These are phyloP conservation scores for Temnothorax curvispinosus DNA, from an alignment of 1,140 invertebrate genomes.

Conservation along the genomic window DNA sequence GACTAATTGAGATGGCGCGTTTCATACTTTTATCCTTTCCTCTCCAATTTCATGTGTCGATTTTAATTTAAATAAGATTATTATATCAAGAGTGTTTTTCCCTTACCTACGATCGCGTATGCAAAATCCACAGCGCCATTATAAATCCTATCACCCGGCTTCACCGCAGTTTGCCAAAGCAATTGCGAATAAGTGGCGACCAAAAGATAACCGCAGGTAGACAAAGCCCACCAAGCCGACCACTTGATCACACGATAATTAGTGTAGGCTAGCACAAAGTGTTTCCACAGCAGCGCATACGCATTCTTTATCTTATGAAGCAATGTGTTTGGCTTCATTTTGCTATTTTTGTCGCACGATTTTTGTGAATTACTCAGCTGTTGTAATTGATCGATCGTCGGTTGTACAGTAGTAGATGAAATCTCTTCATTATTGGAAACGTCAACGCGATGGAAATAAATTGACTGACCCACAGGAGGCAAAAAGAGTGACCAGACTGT, in stretches of 20 bases:
- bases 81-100: too few species aligned
- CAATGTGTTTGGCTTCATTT: not conserved
- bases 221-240: constrained; percentile 94
- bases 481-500: constrained; percentile 91
- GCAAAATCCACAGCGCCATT: constrained; percentile 93
- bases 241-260: constrained; percentile 92
- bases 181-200: constrained; percentile 93
- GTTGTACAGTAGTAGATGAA: too few species aligned
- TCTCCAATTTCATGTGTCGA: too few species aligned
- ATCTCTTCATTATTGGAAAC: not conserved
- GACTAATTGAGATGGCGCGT: too few species aligned
- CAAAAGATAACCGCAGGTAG: constrained; percentile 93
- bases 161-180: constrained; percentile 87
- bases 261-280: constrained; percentile 91
- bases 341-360: not conserved
- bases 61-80: too few species aligned
- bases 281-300: constrained; percentile 87
- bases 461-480: constrained; percentile 91
- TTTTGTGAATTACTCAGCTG: not conserved
- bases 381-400: not conserved
- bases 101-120: constrained; percentile 89
- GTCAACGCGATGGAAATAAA: constrained; percentile 90
- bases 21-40: too few species aligned
- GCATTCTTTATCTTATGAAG: constrained; percentile 76
- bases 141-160: constrained; percentile 85